Evolutionary conservation across 2,113 vertebrate species (phyloP).

Genomic region (Noctilio leporinus): DNA sequence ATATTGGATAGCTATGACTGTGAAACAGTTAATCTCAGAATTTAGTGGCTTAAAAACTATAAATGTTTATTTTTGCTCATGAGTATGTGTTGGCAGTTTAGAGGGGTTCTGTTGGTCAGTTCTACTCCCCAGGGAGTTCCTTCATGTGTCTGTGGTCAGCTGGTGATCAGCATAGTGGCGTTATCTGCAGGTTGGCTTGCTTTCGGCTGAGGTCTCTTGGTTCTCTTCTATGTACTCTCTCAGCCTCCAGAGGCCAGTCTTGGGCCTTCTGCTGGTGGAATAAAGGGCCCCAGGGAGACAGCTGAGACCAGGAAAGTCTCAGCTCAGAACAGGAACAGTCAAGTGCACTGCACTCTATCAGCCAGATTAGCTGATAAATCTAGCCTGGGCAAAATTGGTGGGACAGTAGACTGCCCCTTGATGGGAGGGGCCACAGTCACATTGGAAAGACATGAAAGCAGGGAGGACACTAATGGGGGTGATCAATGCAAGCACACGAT

Average conservation of each 20-base stretch:
- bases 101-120: too few relatives aligned
- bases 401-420: neutral
- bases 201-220: neutral
- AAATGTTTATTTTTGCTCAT: neutral
- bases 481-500: neutral
- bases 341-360: neutral
- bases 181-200: neutral
- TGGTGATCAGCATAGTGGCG: neutral
- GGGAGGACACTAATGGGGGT: neutral
- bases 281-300: neutral
- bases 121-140: neutral
- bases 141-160: neutral
- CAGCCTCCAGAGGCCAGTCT: neutral
- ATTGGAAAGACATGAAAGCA: neutral
- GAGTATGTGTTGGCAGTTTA: neutral
- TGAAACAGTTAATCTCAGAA: neutral
- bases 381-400: neutral
- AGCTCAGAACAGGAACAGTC: neutral
- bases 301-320: neutral
- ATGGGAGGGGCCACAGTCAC: neutral
- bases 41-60: neutral
- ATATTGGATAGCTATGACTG: neutral
- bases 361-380: neutral
- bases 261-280: neutral
- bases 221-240: neutral